phyloP scores from a whole-genome alignment of 2,113 vertebrate species.

The Rousettus leschenaultii region DNA sequence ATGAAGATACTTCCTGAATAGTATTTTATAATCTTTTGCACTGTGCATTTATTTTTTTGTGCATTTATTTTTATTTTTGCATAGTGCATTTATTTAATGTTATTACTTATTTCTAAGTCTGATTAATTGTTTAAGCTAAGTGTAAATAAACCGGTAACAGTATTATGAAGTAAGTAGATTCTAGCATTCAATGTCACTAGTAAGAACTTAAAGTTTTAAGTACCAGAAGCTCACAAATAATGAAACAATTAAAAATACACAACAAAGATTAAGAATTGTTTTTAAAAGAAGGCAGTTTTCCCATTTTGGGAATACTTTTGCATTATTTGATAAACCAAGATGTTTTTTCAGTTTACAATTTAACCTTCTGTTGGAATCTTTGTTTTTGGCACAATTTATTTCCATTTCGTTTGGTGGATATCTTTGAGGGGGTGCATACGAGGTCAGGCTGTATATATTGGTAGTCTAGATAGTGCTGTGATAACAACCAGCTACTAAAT shows the following conservation, averaged over 20 bases:
- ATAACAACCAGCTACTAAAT: not conserved
- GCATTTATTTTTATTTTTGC: no score
- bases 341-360: not conserved
- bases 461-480: not conserved
- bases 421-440: not conserved
- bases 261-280: not conserved
- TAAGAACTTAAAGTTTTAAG: not conserved
- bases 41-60: not conserved
- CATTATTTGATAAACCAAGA: not conserved
- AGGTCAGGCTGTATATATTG: not conserved
- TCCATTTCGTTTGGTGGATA: not conserved
- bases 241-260: not conserved
- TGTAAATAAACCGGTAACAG: not conserved
- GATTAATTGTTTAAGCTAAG: slow-evolving; percentile 26
- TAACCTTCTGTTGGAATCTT: not conserved
- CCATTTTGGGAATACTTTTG: not conserved
- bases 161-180: not conserved
- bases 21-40: not conserved
- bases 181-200: not conserved
- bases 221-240: not conserved
- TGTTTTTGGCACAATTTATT: not conserved
- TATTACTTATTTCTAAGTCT: not conserved
- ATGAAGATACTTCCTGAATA: not conserved
- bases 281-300: not conserved
- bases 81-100: not conserved